Evolutionary conservation across 2,113 vertebrate genomes (phyloP).

Genomic region (Balaeniceps rex): DNA sequence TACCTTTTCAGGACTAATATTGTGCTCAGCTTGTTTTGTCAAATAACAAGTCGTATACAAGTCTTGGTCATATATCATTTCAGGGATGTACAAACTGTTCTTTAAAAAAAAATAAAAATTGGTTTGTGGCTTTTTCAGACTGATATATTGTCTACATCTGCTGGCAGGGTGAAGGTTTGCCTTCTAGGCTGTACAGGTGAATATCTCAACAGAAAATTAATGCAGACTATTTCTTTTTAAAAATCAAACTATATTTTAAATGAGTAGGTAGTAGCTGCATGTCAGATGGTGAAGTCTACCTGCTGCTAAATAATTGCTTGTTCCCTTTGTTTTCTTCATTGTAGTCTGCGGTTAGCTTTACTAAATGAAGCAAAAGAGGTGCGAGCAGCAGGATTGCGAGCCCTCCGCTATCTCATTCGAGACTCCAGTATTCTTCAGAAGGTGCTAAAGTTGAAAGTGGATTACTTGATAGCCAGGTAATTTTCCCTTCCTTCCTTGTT

Average conservation of each 20-base stretch:
- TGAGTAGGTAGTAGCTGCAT: background rate
- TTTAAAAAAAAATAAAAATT: background rate
- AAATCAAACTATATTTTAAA: background rate
- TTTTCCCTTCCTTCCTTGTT: background rate
- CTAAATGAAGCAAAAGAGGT: conserved; percentile 99
- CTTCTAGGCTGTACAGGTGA: background rate
- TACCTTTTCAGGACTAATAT: background rate
- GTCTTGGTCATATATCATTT: background rate
- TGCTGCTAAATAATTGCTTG: background rate
- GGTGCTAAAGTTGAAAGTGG: conserved; percentile 93
- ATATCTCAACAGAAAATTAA: background rate
- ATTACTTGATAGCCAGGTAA: conserved; percentile 97
- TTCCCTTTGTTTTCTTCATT: background rate
- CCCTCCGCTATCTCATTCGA: conserved; percentile 94
- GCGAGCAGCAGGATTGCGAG: conserved; percentile 92
- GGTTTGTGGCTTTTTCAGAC: background rate
- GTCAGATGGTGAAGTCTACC: background rate
- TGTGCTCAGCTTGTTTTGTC: background rate
- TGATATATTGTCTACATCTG: background rate
- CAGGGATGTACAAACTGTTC: background rate
- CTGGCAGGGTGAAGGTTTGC: background rate
- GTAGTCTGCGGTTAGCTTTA: conserved; percentile 90
- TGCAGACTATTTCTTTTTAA: background rate
- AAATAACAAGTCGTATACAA: background rate
- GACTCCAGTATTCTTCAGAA: conserved; percentile 92